A percentile compares a stretch with the other conserved stretches of the same genome.
phyloP scores from a whole-genome alignment of 2,797 vertebrate genomes.

The Argya squamiceps region DNA sequence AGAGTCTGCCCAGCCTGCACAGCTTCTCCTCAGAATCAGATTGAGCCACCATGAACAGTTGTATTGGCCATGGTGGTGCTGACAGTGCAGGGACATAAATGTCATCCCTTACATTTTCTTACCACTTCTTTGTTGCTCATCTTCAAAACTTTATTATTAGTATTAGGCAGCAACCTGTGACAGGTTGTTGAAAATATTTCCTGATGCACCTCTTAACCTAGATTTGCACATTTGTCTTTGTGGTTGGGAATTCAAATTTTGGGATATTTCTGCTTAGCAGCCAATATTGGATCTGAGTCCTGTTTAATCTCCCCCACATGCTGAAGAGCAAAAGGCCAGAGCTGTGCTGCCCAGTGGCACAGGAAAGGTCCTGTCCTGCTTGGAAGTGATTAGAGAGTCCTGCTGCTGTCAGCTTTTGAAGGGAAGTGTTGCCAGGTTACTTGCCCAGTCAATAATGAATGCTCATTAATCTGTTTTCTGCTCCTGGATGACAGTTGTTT shows the following conservation, averaged over 20 bases:
- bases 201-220: neutral
- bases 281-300: neutral
- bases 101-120: neutral
- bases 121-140: neutral
- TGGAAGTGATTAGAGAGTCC: neutral
- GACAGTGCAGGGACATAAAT: neutral
- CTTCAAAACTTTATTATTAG: neutral
- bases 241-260: neutral
- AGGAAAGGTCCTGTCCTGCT: neutral
- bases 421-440: conserved; percentile 25
- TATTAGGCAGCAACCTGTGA: neutral
- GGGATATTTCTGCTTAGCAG: neutral
- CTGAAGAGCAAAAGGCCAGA: neutral
- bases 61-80: neutral
- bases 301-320: neutral
- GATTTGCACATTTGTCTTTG: neutral
- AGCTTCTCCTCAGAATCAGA: no score
- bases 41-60: neutral
- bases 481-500: conserved; percentile 41
- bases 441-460: conserved; percentile 28
- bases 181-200: neutral
- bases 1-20: no score
- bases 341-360: neutral
- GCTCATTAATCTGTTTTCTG: neutral
- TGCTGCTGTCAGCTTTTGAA: conserved; percentile 1